Percentiles rank a stretch among this genome's conserved stretches.
phyloP scores from a whole-genome alignment of 2,113 vertebrate genomes.

The Neodontobutis hainanensis region DNA sequence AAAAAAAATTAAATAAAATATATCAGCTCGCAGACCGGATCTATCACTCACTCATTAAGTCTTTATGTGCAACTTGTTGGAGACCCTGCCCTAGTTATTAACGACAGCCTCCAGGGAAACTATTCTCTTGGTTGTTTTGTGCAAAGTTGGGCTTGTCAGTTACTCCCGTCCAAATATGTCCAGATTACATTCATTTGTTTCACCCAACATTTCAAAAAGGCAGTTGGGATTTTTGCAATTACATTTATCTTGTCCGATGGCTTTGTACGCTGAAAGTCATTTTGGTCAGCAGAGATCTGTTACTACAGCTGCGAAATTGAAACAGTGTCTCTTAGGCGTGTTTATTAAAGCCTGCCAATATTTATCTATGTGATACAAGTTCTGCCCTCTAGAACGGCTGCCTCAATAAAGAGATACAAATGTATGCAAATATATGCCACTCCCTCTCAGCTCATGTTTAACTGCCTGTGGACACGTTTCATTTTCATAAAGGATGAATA shows the following conservation, averaged over 20 bases:
- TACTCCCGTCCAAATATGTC: conserved; percentile 51
- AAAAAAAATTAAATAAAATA: no score
- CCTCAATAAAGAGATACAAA: conserved; percentile 54
- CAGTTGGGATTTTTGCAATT: conserved; percentile 68
- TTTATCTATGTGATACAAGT: conserved; percentile 50
- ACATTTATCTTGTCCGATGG: conserved; percentile 67
- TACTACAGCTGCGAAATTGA: conserved; percentile 60
- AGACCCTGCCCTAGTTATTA: no score
- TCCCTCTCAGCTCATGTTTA: conserved; percentile 26
- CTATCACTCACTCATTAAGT: no score
- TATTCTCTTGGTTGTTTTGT: conserved; percentile 14
- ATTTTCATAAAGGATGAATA: conserved; percentile 27
- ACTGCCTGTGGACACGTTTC: conserved; percentile 40
- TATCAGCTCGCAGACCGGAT: no score
- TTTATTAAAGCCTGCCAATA: conserved; percentile 54
- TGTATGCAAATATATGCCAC: conserved; percentile 51
- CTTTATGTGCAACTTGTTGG: no score
- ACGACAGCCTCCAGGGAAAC: neutral
- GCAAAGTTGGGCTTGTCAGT: conserved; percentile 48
- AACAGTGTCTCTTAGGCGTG: conserved; percentile 48
- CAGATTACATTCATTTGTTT: conserved; percentile 58
- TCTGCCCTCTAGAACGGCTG: conserved; percentile 41
- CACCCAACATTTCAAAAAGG: conserved; percentile 53
- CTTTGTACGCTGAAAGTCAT: conserved; percentile 60
- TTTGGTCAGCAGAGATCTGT: conserved; percentile 61